A percentile compares a stretch with the other conserved stretches of the same genome.
phyloP scores from a whole-genome alignment of 1,140 invertebrate species.

The Cepaea nemoralis region DNA sequence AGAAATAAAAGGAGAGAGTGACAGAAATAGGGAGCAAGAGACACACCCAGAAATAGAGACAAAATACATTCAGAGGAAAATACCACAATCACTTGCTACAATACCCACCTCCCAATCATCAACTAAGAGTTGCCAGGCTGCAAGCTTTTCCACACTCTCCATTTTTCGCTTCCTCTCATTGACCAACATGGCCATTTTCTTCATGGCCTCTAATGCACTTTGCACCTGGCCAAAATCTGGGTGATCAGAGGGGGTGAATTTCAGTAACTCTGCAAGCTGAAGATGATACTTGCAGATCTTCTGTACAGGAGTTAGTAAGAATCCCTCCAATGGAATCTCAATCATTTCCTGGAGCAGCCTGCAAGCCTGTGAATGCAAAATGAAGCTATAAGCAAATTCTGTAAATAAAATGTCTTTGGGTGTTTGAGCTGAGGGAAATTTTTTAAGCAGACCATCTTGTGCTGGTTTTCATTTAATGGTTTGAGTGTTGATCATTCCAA shows the following conservation, averaged over 20 bases:
- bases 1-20: no score
- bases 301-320: conserved; percentile 89
- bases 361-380: conserved; percentile 79
- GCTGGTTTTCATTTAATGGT: no score
- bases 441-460: no score
- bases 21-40: no score
- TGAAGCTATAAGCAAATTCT: no score
- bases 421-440: no score
- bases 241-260: conserved; percentile 77
- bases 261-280: conserved; percentile 83
- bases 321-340: conserved; percentile 89
- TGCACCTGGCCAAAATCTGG: conserved; percentile 79
- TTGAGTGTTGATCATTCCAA: no score
- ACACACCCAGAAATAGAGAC: no score
- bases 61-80: no score
- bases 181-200: conserved; percentile 81
- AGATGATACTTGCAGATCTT: conserved; percentile 93
- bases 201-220: conserved; percentile 83
- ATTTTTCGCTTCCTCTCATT: conserved; percentile 86
- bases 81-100: no score
- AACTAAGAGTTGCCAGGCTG: conserved; percentile 83
- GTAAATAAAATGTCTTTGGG: no score
- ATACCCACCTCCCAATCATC: conserved; percentile 82
- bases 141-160: conserved; percentile 85
- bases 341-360: conserved; percentile 84